These are phyloP conservation scores for Gobius niger DNA, from an alignment of 2,113 vertebrate species.

Conservation along the genomic window DNA sequence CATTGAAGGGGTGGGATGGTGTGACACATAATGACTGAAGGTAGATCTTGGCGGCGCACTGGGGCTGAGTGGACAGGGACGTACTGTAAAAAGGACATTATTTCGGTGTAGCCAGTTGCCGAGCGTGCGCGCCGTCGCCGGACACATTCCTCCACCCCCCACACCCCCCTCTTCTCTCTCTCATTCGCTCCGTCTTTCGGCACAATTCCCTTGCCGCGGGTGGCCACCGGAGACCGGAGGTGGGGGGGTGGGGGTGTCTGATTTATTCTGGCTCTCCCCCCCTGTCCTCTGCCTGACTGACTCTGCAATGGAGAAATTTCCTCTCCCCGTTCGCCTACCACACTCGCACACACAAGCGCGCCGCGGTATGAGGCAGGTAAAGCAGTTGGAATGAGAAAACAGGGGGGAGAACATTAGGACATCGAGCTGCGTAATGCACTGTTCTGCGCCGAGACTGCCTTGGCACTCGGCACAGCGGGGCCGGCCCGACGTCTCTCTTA, in stretches of 20 bases:
- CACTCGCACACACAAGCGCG: slow-evolving; percentile 20
- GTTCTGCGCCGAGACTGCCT: slow-evolving; percentile 34
- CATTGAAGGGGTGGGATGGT: slow-evolving; percentile 60
- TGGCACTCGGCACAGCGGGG: slow-evolving; percentile 21
- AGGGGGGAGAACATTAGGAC: slow-evolving; percentile 50
- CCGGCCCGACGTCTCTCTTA: slow-evolving; percentile 39
- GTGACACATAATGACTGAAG: slow-evolving; percentile 64
- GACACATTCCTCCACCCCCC: slow-evolving; percentile 45
- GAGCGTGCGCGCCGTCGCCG: not conserved
- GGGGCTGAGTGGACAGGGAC: slow-evolving; percentile 74
- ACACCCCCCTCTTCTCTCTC: slow-evolving; percentile 39
- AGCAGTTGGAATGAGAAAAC: slow-evolving; percentile 51
- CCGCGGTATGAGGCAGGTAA: slow-evolving; percentile 32
- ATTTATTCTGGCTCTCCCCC: slow-evolving; percentile 91
- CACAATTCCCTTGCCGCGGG: slow-evolving; percentile 83
- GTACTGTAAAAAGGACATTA: slow-evolving; percentile 85
- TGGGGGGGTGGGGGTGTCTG: too few species aligned
- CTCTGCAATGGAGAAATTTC: slow-evolving; percentile 80
- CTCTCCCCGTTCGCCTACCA: slow-evolving; percentile 30
- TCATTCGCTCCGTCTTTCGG: slow-evolving; percentile 56
- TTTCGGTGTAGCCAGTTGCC: slow-evolving; percentile 76
- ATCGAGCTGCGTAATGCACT: slow-evolving; percentile 49
- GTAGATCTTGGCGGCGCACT: slow-evolving; percentile 56
- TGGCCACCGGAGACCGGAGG: slow-evolving; percentile 82
- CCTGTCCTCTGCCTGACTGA: slow-evolving; percentile 88